Evolutionary conservation across 2,797 vertebrate species (phyloP), one percentile per base, ranked within the genome.

Genomic region (Malurus leucopterus): DNA sequence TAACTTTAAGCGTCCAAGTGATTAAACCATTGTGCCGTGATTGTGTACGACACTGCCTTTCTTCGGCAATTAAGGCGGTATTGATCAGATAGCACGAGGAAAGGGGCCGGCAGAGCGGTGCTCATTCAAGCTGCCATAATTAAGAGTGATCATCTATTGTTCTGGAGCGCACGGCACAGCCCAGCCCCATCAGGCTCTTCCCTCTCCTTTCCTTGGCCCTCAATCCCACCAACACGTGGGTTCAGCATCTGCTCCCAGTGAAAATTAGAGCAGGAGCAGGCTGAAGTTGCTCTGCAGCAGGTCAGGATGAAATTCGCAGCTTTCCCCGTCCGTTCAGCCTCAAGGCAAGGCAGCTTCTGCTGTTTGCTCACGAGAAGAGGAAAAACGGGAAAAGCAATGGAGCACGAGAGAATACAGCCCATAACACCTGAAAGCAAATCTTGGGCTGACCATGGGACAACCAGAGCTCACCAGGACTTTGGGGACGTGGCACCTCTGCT

Each of bases 141-240:
- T 95, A 97, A 96, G 95, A 97, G 92, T 94, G 94, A 97, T 96
- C 92, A 92, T 92, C 90, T 94, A 93, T 96, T 96, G 95, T 95
- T 93, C 54, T 79, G 69, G 93, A 90, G 90, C 81, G 29, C 85
- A 78, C 21, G 29, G 90, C 55, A 29, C 29, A 86, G 85, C 83
- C 78, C 91, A 47, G 79, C 80, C 49, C 88, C 79, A 64, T 4
- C 92, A 64, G 86, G 62, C 83, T 88, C 73, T 83, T 95, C 87
- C 89, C 89, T 79, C 71, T 89, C 36, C 57, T 58, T 61, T 81
- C 5, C 1, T 62, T 34, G 81, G 36, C 57, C 59, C 57, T 84
- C 11, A 0, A 40, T 89, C 54, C 65, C 76, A 49, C 0, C 0
- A 62, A 61, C 67, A 30, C 11, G 6, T 40, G 89, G 64, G 54